Base-by-base conservation (phyloP, 2,888 invertebrate genomes). In the Sicus ferrugineus region DNA sequence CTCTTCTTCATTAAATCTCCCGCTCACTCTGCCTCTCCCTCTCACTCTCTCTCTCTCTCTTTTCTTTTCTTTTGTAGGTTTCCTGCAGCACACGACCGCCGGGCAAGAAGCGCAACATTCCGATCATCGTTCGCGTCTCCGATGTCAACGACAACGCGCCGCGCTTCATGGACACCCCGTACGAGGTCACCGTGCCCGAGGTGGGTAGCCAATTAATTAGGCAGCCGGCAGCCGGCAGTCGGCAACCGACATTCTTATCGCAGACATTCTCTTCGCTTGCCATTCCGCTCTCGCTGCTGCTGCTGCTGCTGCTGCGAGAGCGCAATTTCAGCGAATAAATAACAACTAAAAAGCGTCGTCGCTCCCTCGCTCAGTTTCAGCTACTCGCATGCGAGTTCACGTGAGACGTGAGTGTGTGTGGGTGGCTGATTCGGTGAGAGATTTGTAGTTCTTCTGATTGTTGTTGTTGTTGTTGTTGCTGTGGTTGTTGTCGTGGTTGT, bases 61-160 rank as follows among this genome's bases (percentile, higher is more conserved):
- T 34, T 21, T 54, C 28, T 28, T 54, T 30, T 11, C 31, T n/a
- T 50, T 58, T 54, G 31, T 38, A 94, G 94, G 87, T 95, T 84
- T 91, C 92, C 74, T 95, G 95, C 84, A 92, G 93, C 75, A 90
- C 94, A 77, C 91, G 90, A 86, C 88, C 91, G 64, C 92, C 93
- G 56, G 90, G 90, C 84, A 93, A 93, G 83, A 91, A 92, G 83
- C 89, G 93, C 75, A 93, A 92, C 73, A 93, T 95, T 84, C 95
- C 95, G 69, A 91, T 95, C 77, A 94, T 95, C 82, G 94, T 95
- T 75, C 88, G 95, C 86, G 93, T 95, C 78, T 94, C 93, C 46
- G 95, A 96, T 86, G 90, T 95, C 83, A 95, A 96, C 83, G 95
- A 96, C 86, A 96, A 96, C 86, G 90, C 92, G 66, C 95, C 95